These are phyloP conservation scores for Wiebesia pumilae DNA, from an alignment of 1,140 invertebrate genomes.

Conservation along the genomic window DNA sequence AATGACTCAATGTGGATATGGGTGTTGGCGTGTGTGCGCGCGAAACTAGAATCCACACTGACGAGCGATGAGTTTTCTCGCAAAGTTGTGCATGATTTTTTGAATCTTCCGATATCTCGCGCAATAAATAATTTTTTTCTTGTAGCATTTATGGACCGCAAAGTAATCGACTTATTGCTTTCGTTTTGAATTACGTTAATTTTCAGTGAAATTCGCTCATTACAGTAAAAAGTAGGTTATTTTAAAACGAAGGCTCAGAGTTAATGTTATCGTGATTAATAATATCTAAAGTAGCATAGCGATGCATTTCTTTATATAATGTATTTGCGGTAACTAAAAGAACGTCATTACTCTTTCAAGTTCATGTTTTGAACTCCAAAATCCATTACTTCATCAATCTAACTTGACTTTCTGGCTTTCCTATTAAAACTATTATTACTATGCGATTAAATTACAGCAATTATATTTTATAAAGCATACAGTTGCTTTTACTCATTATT, in stretches of 20 bases:
- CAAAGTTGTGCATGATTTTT: neutral
- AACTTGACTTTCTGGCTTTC: too few relatives aligned
- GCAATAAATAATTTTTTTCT: neutral
- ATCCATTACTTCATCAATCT: too few relatives aligned
- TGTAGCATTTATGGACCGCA: neutral
- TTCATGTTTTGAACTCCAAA: too few relatives aligned
- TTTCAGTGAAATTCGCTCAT: neutral
- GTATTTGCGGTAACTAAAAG: too few relatives aligned
- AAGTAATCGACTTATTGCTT: neutral
- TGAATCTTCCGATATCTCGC: neutral
- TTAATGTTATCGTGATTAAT: too few relatives aligned
- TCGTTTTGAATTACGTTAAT: neutral
- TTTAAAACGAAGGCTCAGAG: neutral
- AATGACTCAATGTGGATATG: neutral
- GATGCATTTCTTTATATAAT: too few relatives aligned
- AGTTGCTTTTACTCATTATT: neutral
- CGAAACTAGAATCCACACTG: neutral
- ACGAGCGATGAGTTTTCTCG: neutral
- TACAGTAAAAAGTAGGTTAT: neutral
- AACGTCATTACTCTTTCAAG: too few relatives aligned
- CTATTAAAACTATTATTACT: too few relatives aligned
- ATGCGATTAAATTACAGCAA: neutral
- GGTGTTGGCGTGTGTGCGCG: neutral
- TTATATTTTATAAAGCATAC: neutral
- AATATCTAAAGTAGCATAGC: too few relatives aligned